These are phyloP conservation scores for Calliopum simillimum DNA, from an alignment of 2,888 invertebrate species.

Conservation along the genomic window DNA sequence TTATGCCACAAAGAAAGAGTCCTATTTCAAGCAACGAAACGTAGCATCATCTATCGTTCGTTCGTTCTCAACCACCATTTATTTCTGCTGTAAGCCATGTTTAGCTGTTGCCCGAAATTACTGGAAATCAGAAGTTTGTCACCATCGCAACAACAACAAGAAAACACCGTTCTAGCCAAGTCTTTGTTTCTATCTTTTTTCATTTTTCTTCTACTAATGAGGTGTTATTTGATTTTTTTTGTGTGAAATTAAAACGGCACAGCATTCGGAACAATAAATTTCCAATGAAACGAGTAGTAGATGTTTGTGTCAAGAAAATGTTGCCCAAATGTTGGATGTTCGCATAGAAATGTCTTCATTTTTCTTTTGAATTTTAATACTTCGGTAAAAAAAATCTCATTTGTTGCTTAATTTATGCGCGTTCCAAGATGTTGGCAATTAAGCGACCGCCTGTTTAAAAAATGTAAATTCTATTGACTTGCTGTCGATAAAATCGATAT, in stretches of 20 bases:
- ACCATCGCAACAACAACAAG: background rate
- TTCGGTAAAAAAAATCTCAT: constrained; percentile 13
- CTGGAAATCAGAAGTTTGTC: constrained; percentile 24
- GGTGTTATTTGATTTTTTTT: constrained; percentile 17
- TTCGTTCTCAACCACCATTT: constrained; percentile 1
- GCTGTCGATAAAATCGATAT: background rate
- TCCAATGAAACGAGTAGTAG: constrained; percentile 10
- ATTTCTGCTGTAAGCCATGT: background rate
- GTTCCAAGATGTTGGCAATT: constrained; percentile 10
- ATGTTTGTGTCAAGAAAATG: background rate
- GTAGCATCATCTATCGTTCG: constrained; percentile 33
- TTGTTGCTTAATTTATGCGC: constrained; percentile 30
- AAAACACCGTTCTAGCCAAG: constrained; percentile 9
- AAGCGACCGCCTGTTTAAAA: background rate
- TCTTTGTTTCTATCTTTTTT: too few relatives aligned
- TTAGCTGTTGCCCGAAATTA: constrained; percentile 27
- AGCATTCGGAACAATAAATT: constrained; percentile 19
- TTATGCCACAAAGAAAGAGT: constrained; percentile 17
- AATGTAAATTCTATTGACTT: constrained; percentile 14
- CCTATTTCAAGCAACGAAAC: constrained; percentile 22
- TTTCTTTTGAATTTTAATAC: constrained; percentile 6
- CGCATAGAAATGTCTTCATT: constrained; percentile 23
- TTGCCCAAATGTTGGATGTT: background rate
- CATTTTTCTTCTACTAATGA: constrained; percentile 16
- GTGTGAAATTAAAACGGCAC: background rate